Conservation (phyloP, 2,113 vertebrate species). For the Macroglossus sobrinus region DNA sequence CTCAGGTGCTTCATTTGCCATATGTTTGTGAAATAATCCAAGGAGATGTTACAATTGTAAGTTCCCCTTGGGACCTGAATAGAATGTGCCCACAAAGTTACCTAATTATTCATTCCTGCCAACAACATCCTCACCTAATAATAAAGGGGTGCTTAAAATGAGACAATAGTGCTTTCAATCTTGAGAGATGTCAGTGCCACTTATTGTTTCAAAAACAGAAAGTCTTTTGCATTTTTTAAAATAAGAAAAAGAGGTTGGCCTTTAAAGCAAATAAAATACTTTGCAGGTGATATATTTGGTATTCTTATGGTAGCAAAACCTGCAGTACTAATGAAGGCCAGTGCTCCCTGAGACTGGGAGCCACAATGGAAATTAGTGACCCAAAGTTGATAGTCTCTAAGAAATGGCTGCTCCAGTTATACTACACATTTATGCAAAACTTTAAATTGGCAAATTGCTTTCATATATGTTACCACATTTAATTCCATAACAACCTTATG, state of each 20-base stretch:
- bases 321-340: neutral
- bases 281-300: slow-evolving; percentile 46
- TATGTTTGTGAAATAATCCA: slow-evolving; percentile 68
- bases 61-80: slow-evolving; percentile 61
- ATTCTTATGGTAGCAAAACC: slow-evolving; percentile 7
- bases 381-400: neutral
- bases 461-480: neutral
- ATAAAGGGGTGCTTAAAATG: slow-evolving; percentile 67
- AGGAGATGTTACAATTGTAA: slow-evolving; percentile 45
- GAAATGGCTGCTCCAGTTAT: neutral
- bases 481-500: neutral
- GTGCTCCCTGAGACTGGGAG: neutral
- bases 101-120: slow-evolving; percentile 76
- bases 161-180: slow-evolving; percentile 73
- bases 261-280: slow-evolving; percentile 63
- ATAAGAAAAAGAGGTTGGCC: slow-evolving; percentile 55
- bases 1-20: slow-evolving; percentile 62
- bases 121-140: slow-evolving; percentile 69
- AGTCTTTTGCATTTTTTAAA: slow-evolving; percentile 63
- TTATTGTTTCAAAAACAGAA: slow-evolving; percentile 72
- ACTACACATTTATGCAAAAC: neutral
- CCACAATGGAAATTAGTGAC: neutral
- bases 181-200: slow-evolving; percentile 70
- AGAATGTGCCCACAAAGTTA: slow-evolving; percentile 69
- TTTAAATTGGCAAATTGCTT: neutral